Evolutionary conservation across 2,797 vertebrate species (phyloP).

Genomic region (Halcyon chelicuti): DNA sequence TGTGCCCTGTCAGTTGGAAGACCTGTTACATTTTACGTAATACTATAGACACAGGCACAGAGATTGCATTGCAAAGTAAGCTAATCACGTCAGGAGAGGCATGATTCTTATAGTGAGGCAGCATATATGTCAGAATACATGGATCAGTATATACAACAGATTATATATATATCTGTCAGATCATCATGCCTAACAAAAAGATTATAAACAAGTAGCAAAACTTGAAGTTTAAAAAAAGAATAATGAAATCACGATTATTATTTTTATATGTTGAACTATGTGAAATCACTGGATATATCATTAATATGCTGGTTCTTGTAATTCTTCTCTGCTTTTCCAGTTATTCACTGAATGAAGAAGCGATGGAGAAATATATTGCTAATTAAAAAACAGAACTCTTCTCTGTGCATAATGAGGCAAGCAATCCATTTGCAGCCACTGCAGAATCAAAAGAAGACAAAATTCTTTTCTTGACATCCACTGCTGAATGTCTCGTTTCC

Average conservation of each 20-base stretch:
- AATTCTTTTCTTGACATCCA: background rate
- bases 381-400: background rate
- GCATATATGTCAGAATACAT: background rate
- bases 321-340: background rate
- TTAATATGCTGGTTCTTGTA: background rate
- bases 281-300: background rate
- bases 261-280: background rate
- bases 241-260: background rate
- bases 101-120: background rate
- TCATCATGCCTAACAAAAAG: background rate
- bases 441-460: background rate
- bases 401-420: background rate
- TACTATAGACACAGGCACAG: fast-evolving
- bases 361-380: background rate
- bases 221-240: background rate
- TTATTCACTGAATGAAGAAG: background rate
- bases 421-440: background rate
- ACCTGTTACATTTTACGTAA: background rate
- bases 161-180: background rate
- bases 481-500: background rate
- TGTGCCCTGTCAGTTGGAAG: background rate
- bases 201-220: background rate
- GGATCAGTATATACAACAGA: background rate
- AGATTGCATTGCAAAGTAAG: background rate
- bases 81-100: background rate